Base-by-base conservation (phyloP, 92 coral and sea anemone species). In the Palythoa heliodiscus region DNA sequence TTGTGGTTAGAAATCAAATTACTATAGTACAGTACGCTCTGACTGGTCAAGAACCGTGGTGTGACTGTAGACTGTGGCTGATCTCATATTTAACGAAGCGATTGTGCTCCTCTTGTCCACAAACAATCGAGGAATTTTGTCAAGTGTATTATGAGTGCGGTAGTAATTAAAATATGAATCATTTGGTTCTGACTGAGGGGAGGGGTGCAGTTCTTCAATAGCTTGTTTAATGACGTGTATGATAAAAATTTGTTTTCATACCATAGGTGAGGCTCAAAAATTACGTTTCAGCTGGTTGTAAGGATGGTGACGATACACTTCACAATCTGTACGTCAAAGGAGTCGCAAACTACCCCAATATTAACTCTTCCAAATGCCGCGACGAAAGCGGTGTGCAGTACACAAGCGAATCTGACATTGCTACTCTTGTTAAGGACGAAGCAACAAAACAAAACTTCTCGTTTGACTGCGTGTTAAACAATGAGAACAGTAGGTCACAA, bases 401-500 rank as follows among this genome's bases (percentile, higher is more conserved):
- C 38, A 66, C 78, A 11, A 82, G 82, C 22, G 85, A 88, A 54
- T 9, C 61, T 38, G 79, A 88, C n/a, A 82, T 88, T 67, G 77
- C 64, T 39, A 38, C 23, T 11, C 70, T 76, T 54, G 67, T 88
- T 29, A 68, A 74, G 22, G 55, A 8, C 52, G 71, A 64, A 16
- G 87, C 90, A 5, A 22, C 35, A 50, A 82, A 74, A 15, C 75
- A 67, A n/a, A 75, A 43, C 22, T 88, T 82, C 83, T 24, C 82
- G 35, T 29, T 82, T 6, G 90, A 88, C 22, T 88, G 90, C n/a
- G 73, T 88, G n/a, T 52, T 88, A 7, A 88, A 88, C 72, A 88
- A 81, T 83, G 54, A 83, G 22, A 77, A 82, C 50, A 77, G 71
- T 71, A 52, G 70, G 52, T 47, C 60, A 40, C 82, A 82, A 23